Evolutionary conservation across 1,140 invertebrate genomes (phyloP).

Genomic region (Gyrodactylus bullatarudis): DNA sequence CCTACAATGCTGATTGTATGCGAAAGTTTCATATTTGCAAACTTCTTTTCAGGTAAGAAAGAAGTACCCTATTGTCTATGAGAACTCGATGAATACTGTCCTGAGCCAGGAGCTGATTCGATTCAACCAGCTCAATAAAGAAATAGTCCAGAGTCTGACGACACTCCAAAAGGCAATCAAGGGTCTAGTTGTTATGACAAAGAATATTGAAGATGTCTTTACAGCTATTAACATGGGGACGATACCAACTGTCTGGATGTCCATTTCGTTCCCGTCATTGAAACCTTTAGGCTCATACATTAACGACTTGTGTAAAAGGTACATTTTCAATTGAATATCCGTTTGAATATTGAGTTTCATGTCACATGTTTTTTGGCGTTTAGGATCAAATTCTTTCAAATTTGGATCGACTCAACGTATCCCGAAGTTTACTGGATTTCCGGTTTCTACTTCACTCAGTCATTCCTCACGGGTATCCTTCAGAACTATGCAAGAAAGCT

Average conservation of each 20-base stretch:
- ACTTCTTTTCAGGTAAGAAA: slow-evolving; percentile 1
- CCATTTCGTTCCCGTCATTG: slow-evolving; percentile 19
- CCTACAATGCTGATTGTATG: too few species aligned
- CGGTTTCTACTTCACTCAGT: slow-evolving; percentile 13
- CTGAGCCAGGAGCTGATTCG: slow-evolving; percentile 19
- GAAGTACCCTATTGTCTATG: slow-evolving; percentile 18
- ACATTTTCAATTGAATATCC: background rate
- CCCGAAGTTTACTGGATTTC: slow-evolving; percentile 14
- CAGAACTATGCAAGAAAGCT: slow-evolving; percentile 23
- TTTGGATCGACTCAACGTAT: slow-evolving; percentile 18
- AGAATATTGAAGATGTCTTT: slow-evolving; percentile 18
- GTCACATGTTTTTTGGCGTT: background rate
- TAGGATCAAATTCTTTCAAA: slow-evolving; percentile 10
- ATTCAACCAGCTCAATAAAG: slow-evolving; percentile 18
- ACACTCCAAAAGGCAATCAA: slow-evolving; percentile 19
- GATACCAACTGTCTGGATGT: slow-evolving; percentile 19
- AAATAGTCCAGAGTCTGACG: slow-evolving; percentile 15
- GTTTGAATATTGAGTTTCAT: background rate
- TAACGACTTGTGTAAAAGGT: slow-evolving; percentile 12
- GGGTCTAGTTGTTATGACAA: slow-evolving; percentile 18
- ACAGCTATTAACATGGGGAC: slow-evolving; percentile 24
- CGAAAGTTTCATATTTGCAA: too few species aligned
- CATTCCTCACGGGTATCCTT: slow-evolving; percentile 21
- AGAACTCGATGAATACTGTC: slow-evolving; percentile 22
- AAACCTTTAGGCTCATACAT: slow-evolving; percentile 19